Evolutionary conservation across 2,888 invertebrate species (phyloP).

Genomic region (Gymnosoma rotundatum): DNA sequence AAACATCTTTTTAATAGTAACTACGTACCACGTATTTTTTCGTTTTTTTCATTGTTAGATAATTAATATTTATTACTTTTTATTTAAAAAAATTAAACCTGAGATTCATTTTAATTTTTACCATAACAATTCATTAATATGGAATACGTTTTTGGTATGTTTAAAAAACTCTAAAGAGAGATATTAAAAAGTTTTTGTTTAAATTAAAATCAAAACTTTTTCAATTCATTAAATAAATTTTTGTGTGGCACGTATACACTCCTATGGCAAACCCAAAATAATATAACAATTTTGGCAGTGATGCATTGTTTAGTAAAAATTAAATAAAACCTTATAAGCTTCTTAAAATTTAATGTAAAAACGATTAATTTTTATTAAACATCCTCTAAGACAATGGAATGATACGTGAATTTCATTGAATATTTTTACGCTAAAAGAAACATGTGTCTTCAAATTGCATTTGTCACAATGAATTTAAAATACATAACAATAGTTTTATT

Average conservation of each 20-base stretch:
- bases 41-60: not conserved
- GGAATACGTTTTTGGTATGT: constrained; percentile 2
- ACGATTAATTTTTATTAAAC: constrained; percentile 30
- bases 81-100: constrained; percentile 1
- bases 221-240: constrained; percentile 50
- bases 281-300: constrained; percentile 63
- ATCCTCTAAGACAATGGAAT: constrained; percentile 43
- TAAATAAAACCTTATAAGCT: constrained; percentile 25
- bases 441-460: constrained; percentile 62
- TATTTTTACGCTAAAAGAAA: constrained; percentile 27
- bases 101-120: constrained; percentile 31
- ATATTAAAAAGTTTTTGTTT: constrained; percentile 21
- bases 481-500: constrained; percentile 34
- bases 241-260: constrained; percentile 69
- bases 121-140: constrained; percentile 30
- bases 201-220: constrained; percentile 10
- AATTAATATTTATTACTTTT: constrained; percentile 23
- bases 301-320: constrained; percentile 11
- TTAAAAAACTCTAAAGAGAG: not conserved
- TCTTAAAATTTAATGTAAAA: constrained; percentile 25
- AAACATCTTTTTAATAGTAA: not conserved
- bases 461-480: constrained; percentile 55
- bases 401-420: constrained; percentile 49
- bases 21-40: not conserved
- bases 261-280: constrained; percentile 63